A percentile compares a stretch with the other conserved stretches of the same genome.
Evolutionary conservation across 2,113 vertebrate genomes (phyloP).

Genomic region (Marcusenius ussheri): DNA sequence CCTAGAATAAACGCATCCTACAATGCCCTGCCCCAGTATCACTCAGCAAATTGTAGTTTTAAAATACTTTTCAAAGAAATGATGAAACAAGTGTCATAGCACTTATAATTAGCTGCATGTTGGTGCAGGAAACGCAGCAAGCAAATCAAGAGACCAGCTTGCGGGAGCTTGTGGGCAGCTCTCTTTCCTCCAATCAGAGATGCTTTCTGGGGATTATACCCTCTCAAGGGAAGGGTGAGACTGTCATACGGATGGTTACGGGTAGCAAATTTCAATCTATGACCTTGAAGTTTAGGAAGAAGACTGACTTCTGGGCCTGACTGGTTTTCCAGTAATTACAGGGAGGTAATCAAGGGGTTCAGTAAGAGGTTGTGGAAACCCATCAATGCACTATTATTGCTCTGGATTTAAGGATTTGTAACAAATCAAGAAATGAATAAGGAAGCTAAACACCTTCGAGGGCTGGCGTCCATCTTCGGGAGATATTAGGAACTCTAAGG

Average conservation of each 20-base stretch:
- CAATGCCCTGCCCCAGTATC: too few relatives aligned
- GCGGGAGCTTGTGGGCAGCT: neutral
- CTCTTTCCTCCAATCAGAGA: neutral
- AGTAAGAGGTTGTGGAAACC: neutral
- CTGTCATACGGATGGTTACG: neutral
- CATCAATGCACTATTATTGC: neutral
- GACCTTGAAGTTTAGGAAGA: neutral
- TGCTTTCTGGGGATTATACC: neutral
- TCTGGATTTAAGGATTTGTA: neutral
- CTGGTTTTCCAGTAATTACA: neutral
- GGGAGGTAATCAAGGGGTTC: neutral
- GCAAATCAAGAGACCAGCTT: neutral
- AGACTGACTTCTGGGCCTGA: neutral
- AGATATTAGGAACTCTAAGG: neutral
- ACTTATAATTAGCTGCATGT: neutral
- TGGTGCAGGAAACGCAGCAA: neutral
- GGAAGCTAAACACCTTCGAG: neutral
- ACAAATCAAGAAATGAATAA: neutral
- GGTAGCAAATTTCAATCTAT: neutral
- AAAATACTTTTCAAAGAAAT: neutral
- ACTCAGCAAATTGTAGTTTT: neutral
- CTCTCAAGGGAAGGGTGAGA: neutral
- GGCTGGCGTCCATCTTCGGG: neutral
- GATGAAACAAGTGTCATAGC: neutral
- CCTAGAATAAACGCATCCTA: too few relatives aligned